phyloP scores from a whole-genome alignment of 1,140 invertebrate species.

The Schmidtea mediterranea region DNA sequence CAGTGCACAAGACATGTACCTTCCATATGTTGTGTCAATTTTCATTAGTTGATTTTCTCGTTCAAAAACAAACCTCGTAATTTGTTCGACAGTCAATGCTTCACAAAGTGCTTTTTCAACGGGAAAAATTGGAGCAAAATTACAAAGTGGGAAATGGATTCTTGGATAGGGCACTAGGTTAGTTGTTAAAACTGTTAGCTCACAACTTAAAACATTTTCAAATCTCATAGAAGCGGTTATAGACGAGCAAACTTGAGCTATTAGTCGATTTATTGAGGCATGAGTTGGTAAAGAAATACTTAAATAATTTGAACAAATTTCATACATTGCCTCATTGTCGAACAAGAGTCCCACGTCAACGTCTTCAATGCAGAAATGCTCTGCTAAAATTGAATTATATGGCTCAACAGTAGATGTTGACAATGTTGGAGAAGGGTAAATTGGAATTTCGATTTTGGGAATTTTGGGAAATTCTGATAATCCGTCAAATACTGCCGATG shows the following conservation, averaged over 20 bases:
- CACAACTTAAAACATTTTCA: background rate
- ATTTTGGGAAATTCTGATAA: slow-evolving; percentile 1
- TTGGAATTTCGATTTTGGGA: slow-evolving; percentile 3
- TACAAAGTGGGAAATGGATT: slow-evolving; percentile 12
- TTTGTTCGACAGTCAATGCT: slow-evolving; percentile 39
- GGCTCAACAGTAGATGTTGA: slow-evolving; percentile 1
- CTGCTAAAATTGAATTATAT: slow-evolving; percentile 27
- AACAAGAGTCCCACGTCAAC: slow-evolving; percentile 34
- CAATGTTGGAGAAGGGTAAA: slow-evolving; percentile 1
- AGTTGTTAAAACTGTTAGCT: slow-evolving; percentile 9
- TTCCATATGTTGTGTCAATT: slow-evolving; percentile 60
- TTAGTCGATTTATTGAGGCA: slow-evolving; percentile 11
- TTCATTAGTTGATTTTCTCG: slow-evolving; percentile 67
- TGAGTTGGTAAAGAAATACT: slow-evolving; percentile 31
- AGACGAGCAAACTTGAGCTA: background rate
- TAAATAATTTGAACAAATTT: slow-evolving; percentile 43
- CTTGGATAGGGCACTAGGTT: slow-evolving; percentile 9
- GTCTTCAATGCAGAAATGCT: slow-evolving; percentile 44
- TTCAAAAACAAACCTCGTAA: slow-evolving; percentile 60
- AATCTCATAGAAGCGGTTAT: slow-evolving; percentile 3
- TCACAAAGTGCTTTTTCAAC: slow-evolving; percentile 26
- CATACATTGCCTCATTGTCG: slow-evolving; percentile 49
- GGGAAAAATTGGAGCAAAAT: slow-evolving; percentile 20
- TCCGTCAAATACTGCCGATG: background rate
- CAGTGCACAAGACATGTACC: slow-evolving; percentile 48